Evolutionary conservation across 1,140 invertebrate species (phyloP).

Genomic region (Pristionchus pacificus): DNA sequence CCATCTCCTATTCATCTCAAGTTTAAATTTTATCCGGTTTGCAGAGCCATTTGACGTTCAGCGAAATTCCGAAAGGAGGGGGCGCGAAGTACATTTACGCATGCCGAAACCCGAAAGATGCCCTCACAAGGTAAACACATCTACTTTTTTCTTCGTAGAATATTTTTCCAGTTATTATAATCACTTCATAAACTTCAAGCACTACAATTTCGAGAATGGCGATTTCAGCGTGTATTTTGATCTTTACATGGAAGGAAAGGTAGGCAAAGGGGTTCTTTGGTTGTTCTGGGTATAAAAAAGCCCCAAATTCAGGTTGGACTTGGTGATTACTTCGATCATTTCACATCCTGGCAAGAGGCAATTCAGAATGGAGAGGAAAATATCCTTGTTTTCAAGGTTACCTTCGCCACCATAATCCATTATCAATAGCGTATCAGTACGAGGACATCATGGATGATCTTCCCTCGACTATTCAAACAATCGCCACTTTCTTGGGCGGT

Average conservation of each 20-base stretch:
- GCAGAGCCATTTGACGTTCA: slow-evolving; percentile 49
- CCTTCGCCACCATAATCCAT: too few species aligned
- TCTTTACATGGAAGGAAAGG: too few species aligned
- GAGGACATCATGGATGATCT: too few species aligned
- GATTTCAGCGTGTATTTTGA: too few species aligned
- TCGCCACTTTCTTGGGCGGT: slow-evolving; percentile 53
- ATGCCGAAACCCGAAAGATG: slow-evolving; percentile 49
- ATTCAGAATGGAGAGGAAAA: too few species aligned
- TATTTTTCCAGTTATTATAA: slow-evolving; percentile 47
- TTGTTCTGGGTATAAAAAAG: too few species aligned
- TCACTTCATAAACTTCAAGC: slow-evolving; percentile 56
- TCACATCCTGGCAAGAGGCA: slow-evolving; percentile 56
- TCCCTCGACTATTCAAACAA: too few species aligned
- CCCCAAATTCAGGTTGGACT: too few species aligned
- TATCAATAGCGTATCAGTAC: too few species aligned
- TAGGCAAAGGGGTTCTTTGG: too few species aligned
- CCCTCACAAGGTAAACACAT: slow-evolving; percentile 35
- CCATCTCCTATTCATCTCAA: neutral
- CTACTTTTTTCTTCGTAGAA: too few species aligned
- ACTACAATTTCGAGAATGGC: slow-evolving; percentile 47
- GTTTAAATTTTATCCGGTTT: too few species aligned
- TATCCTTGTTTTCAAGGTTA: slow-evolving; percentile 56
- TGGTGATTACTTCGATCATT: slow-evolving; percentile 59
- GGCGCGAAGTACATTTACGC: slow-evolving; percentile 53
- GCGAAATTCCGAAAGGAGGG: slow-evolving; percentile 45